These are phyloP conservation scores for Graphium colonna DNA, from an alignment of 2,888 invertebrate genomes.

Conservation along the genomic window DNA sequence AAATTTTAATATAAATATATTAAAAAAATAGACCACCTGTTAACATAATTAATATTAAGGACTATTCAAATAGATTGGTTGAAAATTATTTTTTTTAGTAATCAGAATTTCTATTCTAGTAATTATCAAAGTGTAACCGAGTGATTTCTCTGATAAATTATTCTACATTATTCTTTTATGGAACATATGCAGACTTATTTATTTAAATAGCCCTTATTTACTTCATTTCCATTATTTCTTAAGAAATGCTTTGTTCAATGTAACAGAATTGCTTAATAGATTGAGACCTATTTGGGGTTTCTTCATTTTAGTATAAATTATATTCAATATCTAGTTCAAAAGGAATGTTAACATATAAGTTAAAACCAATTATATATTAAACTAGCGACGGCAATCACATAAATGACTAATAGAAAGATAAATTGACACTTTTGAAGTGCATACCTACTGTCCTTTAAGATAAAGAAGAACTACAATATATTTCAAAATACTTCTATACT, in stretches of 20 bases:
- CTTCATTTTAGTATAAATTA: conserved; percentile 29
- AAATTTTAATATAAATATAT: neutral
- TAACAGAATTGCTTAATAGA: conserved; percentile 19
- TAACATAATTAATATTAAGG: neutral
- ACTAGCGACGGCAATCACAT: conserved; percentile 51
- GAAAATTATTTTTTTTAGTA: too few relatives aligned
- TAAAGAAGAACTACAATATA: conserved; percentile 12
- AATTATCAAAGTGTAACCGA: too few relatives aligned
- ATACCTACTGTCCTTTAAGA: conserved; percentile 52
- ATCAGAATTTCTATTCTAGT: too few relatives aligned
- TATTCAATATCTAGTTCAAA: conserved; percentile 41
- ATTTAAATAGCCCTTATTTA: conserved; percentile 9
- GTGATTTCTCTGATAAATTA: too few relatives aligned
- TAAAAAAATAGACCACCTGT: neutral
- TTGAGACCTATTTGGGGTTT: conserved; percentile 32
- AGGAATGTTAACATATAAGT: conserved; percentile 55
- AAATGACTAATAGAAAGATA: conserved; percentile 28
- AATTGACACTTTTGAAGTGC: conserved; percentile 64
- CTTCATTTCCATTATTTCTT: conserved; percentile 2
- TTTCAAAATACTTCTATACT: conserved; percentile 32
- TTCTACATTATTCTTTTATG: too few relatives aligned
- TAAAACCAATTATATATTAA: conserved; percentile 40
- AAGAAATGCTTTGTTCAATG: neutral
- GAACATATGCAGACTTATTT: neutral
- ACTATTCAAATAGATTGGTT: conserved; percentile 2